A percentile compares a stretch with the other conserved stretches of the same genome.
phyloP scores from a whole-genome alignment of 2,888 invertebrate species.

The Tetheella fluctuosa region DNA sequence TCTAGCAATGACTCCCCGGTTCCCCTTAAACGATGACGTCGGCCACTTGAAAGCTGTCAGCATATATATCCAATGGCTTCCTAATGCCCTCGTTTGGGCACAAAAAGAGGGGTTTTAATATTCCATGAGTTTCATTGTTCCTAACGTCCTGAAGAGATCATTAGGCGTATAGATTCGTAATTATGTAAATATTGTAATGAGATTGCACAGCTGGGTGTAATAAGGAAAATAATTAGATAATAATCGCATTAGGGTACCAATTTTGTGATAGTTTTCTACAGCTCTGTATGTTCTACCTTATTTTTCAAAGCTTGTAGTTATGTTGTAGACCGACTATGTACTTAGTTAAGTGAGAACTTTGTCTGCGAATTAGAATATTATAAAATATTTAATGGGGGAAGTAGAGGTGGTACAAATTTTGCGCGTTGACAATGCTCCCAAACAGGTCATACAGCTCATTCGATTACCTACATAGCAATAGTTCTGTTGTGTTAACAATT shows the following conservation, averaged over 20 bases:
- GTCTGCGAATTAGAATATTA: no score
- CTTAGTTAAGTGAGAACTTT: no score
- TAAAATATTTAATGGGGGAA: no score
- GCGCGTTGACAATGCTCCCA: no score
- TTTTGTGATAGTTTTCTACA: no score
- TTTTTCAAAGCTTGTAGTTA: no score
- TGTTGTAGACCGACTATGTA: no score
- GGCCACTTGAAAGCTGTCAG: background rate
- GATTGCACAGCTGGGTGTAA: background rate
- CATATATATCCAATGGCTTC: conserved; percentile 4
- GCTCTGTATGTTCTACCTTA: no score
- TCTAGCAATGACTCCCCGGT: background rate
- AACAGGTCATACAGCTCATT: no score
- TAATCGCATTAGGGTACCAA: background rate
- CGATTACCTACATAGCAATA: no score
- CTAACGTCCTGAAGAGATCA: background rate
- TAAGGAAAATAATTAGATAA: background rate
- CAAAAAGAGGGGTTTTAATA: background rate
- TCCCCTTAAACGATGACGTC: background rate
- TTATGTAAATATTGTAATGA: background rate
- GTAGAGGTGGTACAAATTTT: no score
- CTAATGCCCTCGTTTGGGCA: background rate
- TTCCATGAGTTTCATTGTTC: background rate
- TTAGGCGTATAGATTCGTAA: background rate
- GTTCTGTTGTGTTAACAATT: no score